Conservation (phyloP, 1,140 invertebrate species). For the Diabrotica undecimpunctata region DNA sequence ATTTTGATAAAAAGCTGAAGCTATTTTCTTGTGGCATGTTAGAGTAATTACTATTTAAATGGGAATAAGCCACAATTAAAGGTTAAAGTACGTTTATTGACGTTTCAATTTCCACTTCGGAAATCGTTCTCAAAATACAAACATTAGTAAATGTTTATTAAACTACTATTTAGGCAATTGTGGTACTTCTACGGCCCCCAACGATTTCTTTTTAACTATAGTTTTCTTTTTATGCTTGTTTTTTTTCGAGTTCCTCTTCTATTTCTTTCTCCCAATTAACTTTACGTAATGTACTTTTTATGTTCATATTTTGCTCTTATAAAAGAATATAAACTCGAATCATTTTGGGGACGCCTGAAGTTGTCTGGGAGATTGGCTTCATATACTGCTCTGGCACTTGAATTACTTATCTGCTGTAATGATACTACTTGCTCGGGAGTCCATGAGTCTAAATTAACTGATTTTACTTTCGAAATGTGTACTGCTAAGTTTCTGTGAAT, state of each 20-base stretch:
- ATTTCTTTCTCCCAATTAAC: conserved; percentile 83
- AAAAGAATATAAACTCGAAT: conserved; percentile 89
- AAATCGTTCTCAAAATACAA: no score
- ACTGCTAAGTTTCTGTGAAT: conserved; percentile 97
- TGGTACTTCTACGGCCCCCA: conserved; percentile 51
- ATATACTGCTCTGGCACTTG: conserved; percentile 91
- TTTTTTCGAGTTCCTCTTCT: conserved; percentile 78
- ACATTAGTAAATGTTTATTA: no score
- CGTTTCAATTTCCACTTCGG: no score
- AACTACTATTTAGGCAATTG: conserved; percentile 60
- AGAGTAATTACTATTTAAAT: no score
- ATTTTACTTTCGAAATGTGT: conserved; percentile 97
- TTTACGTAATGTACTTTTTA: conserved; percentile 94
- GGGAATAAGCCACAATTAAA: no score
- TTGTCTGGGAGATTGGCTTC: conserved; percentile 95
- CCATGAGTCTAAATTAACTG: conserved; percentile 96
- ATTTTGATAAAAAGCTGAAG: no score
- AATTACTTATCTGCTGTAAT: conserved; percentile 97
- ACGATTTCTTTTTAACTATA: conserved; percentile 49
- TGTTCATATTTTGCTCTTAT: conserved; percentile 97
- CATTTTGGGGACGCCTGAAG: conserved; percentile 86
- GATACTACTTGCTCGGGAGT: conserved; percentile 95
- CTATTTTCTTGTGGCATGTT: no score
- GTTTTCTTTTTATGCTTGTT: conserved; percentile 73
- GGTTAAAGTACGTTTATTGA: no score